phyloP scores from a whole-genome alignment of 2,113 vertebrate species.

The Tichodroma muraria region DNA sequence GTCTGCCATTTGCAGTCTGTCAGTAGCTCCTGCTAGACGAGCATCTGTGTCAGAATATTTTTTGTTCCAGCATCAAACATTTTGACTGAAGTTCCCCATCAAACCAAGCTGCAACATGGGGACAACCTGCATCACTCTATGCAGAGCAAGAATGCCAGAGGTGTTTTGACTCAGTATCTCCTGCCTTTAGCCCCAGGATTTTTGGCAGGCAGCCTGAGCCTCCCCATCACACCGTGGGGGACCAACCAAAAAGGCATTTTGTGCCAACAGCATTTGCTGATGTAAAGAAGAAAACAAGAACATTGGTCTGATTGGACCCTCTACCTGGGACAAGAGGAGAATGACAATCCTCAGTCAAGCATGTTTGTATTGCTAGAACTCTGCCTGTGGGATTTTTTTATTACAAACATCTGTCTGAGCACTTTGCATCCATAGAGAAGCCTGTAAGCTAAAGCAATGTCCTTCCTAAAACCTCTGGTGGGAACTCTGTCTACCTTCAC shows the following conservation, averaged over 20 bases:
- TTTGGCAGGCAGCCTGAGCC: neutral
- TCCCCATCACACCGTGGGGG: rapidly evolving
- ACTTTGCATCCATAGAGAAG: neutral
- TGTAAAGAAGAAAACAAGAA: neutral
- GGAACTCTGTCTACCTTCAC: neutral
- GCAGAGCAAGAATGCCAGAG: neutral
- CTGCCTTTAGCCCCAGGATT: neutral
- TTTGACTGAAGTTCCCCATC: neutral
- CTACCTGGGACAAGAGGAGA: neutral
- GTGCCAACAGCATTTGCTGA: neutral
- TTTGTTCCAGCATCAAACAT: neutral
- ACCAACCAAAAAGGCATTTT: neutral
- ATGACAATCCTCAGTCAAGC: neutral
- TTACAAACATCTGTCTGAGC: neutral
- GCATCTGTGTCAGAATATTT: neutral
- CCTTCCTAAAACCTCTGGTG: neutral
- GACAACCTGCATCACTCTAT: neutral
- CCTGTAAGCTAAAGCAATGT: neutral
- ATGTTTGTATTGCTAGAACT: neutral
- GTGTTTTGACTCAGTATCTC: neutral
- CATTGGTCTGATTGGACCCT: neutral
- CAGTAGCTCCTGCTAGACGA: neutral
- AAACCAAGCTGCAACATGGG: neutral
- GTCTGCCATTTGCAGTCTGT: neutral
- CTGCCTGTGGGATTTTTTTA: neutral